Percentiles rank a stretch among this genome's conserved stretches.
Conservation (phyloP, 1,140 invertebrate species). For the Saccostrea cuccullata region DNA sequence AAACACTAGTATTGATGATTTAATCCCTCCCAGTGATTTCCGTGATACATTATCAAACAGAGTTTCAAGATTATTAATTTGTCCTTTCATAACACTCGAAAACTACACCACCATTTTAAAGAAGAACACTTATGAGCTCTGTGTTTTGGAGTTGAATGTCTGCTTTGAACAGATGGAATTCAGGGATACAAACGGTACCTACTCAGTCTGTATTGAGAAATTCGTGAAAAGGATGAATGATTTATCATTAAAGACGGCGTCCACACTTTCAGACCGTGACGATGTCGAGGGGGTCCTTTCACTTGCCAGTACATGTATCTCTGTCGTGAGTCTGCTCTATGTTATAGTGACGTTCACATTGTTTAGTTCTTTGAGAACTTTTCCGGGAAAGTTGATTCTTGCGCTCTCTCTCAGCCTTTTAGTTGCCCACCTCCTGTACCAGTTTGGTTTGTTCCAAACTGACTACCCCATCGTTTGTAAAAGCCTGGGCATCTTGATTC, state of each 20-base stretch:
- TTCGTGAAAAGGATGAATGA: not conserved
- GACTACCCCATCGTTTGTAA: conserved; percentile 17
- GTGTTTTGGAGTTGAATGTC: not conserved
- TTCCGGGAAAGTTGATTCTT: conserved; percentile 50
- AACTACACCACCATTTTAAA: not conserved
- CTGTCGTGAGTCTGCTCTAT: conserved; percentile 46
- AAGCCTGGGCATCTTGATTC: conserved; percentile 43
- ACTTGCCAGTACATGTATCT: conserved; percentile 39
- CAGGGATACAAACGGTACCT: not conserved
- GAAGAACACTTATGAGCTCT: not conserved
- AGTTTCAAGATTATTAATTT: not conserved
- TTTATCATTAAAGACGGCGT: not conserved
- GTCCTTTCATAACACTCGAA: not conserved
- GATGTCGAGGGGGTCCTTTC: not conserved
- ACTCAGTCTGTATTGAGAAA: not conserved
- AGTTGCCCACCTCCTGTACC: conserved; percentile 39
- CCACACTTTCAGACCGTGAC: not conserved
- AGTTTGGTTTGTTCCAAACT: conserved; percentile 39
- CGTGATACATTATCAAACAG: no score
- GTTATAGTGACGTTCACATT: conserved; percentile 40
- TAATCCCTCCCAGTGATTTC: no score
- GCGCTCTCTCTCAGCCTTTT: conserved; percentile 39
- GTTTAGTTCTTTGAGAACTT: conserved; percentile 42
- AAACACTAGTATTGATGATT: no score
- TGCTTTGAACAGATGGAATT: not conserved